Evolutionary conservation across 2,888 invertebrate genomes (phyloP), one percentile per base, ranked within the genome.

Genomic region (Ennomos fuscantarius): DNA sequence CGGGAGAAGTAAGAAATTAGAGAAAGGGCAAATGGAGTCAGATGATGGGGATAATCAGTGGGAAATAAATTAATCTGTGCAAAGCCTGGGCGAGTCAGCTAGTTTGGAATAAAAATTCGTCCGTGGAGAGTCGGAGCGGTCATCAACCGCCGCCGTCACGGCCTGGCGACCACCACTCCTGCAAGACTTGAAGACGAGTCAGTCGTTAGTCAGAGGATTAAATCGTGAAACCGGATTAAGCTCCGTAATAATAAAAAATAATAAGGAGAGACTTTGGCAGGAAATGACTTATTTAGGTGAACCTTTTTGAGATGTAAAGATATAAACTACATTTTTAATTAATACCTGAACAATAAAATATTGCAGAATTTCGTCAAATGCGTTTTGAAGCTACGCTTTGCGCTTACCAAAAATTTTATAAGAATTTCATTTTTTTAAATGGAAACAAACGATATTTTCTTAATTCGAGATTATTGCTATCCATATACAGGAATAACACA

Each of bases 111-210:
- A 72, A 69, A 72, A 73, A 68, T 77, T 73, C 55, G 77, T 75
- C 74, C 66, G 70, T 66, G 57, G 57, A 68, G 65, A 62, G 73
- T 66, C 65, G 65, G 57, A 15, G 72, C 79, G 80, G 82, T 81
- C 78, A 76, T 71, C 77, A 73, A 77, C 83, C 78, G 53, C 68
- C 63, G 60, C 59, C 73, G 81, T 82, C 81, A 83, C 73, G 82
- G 71, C 56, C 75, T 63, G 71, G 57, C 65, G 74, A 46, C 60
- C 72, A 73, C 65, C 72, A 67, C 70, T 74, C 70, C 73, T 74
- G 44, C 35, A 55, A 55, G 40, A 43, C 57, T 58, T 39, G 40
- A 54, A 60, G 51, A 36, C 41, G 46, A 45, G 48, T 37, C 45
- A 33, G 32, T 31, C 37, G 60, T 58, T 55, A 56, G 50, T 43